Evolutionary conservation across 2,797 vertebrate species (phyloP).

Genomic region (Phrynocephalus guinanensis): DNA sequence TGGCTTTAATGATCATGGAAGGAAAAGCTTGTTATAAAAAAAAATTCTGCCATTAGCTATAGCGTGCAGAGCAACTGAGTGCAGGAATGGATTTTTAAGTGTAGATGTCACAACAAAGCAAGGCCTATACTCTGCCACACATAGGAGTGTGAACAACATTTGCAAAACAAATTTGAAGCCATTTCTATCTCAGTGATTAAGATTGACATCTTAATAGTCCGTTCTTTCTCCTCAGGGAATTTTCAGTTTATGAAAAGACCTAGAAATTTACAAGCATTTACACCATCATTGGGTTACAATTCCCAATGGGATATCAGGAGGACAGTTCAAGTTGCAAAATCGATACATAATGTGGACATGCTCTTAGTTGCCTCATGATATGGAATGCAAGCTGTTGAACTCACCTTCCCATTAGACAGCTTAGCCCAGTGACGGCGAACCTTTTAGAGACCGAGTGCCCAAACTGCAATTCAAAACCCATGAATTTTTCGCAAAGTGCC

Average conservation of each 20-base stretch:
- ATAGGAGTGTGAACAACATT: not conserved
- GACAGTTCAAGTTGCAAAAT: not conserved
- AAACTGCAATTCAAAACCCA: no score
- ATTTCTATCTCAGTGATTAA: not conserved
- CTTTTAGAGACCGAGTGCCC: no score
- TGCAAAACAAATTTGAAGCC: not conserved
- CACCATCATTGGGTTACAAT: not conserved
- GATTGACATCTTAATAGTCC: not conserved
- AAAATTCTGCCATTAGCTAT: constrained; percentile 7
- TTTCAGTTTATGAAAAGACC: not conserved
- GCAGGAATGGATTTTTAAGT: not conserved
- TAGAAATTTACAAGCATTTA: not conserved
- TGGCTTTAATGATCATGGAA: constrained; percentile 5
- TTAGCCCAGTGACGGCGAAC: no score
- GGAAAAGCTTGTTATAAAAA: constrained; percentile 4
- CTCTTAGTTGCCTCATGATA: no score
- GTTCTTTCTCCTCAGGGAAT: not conserved
- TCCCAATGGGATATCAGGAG: not conserved
- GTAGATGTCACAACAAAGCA: not conserved
- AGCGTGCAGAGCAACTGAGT: not conserved
- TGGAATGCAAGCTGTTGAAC: no score
- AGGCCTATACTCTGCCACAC: not conserved
- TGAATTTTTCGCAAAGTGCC: no score
- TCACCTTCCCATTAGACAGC: no score
- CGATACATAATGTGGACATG: not conserved